phyloP scores from a whole-genome alignment of 2,113 vertebrate genomes.

The Spizaetus ornatus region DNA sequence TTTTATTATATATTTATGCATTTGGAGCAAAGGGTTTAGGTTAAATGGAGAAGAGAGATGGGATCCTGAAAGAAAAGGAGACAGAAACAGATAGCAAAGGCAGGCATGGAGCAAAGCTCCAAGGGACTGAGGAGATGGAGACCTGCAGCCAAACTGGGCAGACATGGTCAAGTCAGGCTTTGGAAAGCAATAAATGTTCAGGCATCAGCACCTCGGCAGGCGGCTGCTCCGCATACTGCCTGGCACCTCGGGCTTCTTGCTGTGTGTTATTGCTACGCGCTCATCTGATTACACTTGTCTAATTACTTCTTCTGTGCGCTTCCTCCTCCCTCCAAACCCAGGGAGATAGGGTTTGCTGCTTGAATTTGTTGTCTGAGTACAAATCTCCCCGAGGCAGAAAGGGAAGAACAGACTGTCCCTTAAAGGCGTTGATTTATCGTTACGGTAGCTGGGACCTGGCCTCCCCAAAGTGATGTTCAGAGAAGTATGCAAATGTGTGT shows the following conservation, averaged over 20 bases:
- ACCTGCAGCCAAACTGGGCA: neutral
- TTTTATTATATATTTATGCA: neutral
- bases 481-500: neutral
- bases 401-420: neutral
- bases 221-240: neutral
- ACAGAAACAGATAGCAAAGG: neutral
- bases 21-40: neutral
- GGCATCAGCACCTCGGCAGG: neutral
- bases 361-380: neutral
- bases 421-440: neutral
- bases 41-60: neutral
- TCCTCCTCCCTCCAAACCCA: neutral
- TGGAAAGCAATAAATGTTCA: neutral
- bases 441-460: neutral
- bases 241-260: neutral
- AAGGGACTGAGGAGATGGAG: neutral
- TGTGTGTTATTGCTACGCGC: accelerated
- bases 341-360: neutral
- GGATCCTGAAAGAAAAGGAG: neutral
- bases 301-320: neutral
- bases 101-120: neutral
- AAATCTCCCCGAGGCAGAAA: neutral
- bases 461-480: neutral
- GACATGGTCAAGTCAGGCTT: neutral
- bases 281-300: neutral